Conservation (phyloP, 2,888 invertebrate species). For the Pristionchus fissidentatus region DNA sequence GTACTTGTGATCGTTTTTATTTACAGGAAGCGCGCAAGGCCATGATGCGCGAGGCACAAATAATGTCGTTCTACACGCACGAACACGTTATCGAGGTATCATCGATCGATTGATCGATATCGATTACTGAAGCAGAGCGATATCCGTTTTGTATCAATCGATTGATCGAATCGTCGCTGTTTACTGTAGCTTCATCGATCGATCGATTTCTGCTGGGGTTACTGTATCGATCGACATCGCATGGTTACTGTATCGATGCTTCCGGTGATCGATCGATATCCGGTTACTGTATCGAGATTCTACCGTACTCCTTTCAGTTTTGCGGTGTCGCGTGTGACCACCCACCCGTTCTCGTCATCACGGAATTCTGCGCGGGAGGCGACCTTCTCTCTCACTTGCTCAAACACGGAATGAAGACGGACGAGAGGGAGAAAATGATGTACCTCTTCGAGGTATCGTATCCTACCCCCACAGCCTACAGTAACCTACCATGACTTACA, state of each 20-base stretch:
- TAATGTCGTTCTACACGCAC: conserved; percentile 61
- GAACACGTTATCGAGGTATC: conserved; percentile 59
- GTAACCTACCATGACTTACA: too few relatives aligned
- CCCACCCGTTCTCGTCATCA: conserved; percentile 90
- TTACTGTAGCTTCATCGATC: too few relatives aligned
- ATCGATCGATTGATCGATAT: too few relatives aligned
- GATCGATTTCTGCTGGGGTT: too few relatives aligned
- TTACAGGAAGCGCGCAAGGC: conserved; percentile 51
- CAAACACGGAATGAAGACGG: conserved; percentile 47
- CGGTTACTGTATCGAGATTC: too few relatives aligned
- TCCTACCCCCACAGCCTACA: too few relatives aligned
- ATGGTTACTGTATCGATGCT: neutral
- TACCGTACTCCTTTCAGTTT: neutral
- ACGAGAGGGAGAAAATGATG: conserved; percentile 43
- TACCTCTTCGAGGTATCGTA: conserved; percentile 43
- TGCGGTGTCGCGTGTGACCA: conserved; percentile 27
- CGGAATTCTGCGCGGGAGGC: conserved; percentile 86
- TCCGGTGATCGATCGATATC: too few relatives aligned
- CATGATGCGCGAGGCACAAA: conserved; percentile 63
- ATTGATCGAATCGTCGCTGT: too few relatives aligned
- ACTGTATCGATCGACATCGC: too few relatives aligned
- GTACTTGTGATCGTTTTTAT: neutral
- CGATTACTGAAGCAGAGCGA: too few relatives aligned
- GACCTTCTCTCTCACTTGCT: conserved; percentile 57
- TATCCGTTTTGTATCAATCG: too few relatives aligned